phyloP scores from a whole-genome alignment of 2,888 invertebrate genomes.

The Drosophila borealis region DNA sequence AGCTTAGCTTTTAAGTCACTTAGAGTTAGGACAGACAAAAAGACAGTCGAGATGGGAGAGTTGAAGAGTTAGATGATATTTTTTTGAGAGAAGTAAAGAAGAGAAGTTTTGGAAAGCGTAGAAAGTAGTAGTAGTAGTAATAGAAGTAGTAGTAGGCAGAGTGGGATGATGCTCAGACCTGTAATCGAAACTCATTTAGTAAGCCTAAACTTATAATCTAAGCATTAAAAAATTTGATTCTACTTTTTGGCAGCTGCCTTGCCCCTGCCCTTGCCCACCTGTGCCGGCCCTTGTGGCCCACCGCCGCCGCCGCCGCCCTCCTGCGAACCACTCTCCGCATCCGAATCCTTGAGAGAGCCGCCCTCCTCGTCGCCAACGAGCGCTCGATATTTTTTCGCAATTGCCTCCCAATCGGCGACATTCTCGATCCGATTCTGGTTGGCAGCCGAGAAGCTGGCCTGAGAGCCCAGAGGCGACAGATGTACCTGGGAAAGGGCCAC shows the following conservation, averaged over 20 bases:
- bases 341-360: conserved; percentile 84
- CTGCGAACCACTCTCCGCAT: conserved; percentile 83
- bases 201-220: conserved; percentile 24
- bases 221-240: conserved; percentile 19
- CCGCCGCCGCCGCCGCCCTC: conserved; percentile 79
- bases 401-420: conserved; percentile 96
- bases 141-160: conserved; percentile 41
- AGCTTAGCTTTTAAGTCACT: conserved; percentile 47
- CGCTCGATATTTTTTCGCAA: conserved; percentile 94
- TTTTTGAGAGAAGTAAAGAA: conserved; percentile 49
- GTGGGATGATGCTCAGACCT: conserved; percentile 72
- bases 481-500: conserved; percentile 92
- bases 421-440: conserved; percentile 92
- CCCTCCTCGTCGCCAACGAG: conserved; percentile 89
- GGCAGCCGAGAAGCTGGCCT: conserved; percentile 91
- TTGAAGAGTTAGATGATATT: conserved; percentile 50
- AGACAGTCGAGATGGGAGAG: conserved; percentile 68
- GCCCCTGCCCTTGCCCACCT: conserved; percentile 82
- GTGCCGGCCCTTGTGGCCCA: conserved; percentile 74
- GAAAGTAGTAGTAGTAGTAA: conserved; percentile 39
- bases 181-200: conserved; percentile 73
- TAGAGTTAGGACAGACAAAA: conserved; percentile 52
- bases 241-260: conserved; percentile 55
- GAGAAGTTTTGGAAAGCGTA: conserved; percentile 53
- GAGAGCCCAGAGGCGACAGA: conserved; percentile 93